Percentiles rank a stretch among this genome's conserved stretches.
phyloP scores from a whole-genome alignment of 2,888 invertebrate species.

The Tetragonisca angustula region DNA sequence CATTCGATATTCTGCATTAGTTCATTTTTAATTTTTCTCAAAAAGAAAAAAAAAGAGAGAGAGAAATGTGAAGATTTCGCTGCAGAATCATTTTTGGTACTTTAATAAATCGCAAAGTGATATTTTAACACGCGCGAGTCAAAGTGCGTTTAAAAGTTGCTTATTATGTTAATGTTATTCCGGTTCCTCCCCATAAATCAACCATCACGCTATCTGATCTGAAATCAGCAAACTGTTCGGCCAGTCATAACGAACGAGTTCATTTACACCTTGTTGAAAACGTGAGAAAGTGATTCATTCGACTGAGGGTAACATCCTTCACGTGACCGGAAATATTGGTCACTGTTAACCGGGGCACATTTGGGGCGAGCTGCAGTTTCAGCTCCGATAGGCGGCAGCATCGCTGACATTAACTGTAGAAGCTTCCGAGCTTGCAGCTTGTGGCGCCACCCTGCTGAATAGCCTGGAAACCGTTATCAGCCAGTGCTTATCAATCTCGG shows the following conservation, averaged over 20 bases:
- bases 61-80: too few species aligned
- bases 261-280: conserved; percentile 38
- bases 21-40: neutral
- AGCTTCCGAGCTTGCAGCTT: conserved; percentile 68
- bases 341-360: conserved; percentile 72
- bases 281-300: conserved; percentile 64
- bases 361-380: conserved; percentile 64
- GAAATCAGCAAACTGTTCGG: conserved; percentile 33
- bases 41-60: neutral
- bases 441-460: conserved; percentile 76
- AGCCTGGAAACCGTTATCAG: conserved; percentile 70
- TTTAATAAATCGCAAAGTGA: neutral
- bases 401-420: conserved; percentile 63
- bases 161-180: neutral
- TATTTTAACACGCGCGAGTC: neutral
- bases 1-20: neutral
- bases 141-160: neutral
- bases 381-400: conserved; percentile 76
- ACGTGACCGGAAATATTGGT: conserved; percentile 75
- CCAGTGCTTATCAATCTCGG: conserved; percentile 57
- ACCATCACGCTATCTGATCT: conserved; percentile 24
- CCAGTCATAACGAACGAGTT: conserved; percentile 15
- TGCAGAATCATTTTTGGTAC: too few species aligned
- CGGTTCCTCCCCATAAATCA: conserved; percentile 13
- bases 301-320: conserved; percentile 76